These are phyloP conservation scores for Cephalophus harveyi DNA, from an alignment of 2,113 vertebrate genomes.

Conservation along the genomic window DNA sequence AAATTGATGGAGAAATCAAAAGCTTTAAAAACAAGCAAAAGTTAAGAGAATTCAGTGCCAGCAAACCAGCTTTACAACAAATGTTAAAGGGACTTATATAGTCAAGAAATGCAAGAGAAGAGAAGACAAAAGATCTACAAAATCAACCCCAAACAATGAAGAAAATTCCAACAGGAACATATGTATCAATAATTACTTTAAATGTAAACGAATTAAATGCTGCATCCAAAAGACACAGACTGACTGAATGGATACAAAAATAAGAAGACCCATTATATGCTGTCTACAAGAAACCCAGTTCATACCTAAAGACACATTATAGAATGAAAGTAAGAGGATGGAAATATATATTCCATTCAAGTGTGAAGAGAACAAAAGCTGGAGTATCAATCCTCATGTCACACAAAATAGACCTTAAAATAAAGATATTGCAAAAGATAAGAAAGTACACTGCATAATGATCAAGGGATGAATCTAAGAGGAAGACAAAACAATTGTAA, in stretches of 20 bases:
- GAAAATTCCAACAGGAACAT: neutral
- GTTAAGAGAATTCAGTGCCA: neutral
- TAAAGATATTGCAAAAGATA: neutral
- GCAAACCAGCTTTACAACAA: neutral
- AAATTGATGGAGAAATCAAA: neutral
- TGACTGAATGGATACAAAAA: neutral
- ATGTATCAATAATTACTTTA: neutral
- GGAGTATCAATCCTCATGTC: neutral
- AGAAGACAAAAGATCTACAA: neutral
- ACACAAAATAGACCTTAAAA: neutral
- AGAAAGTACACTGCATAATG: neutral
- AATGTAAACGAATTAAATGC: neutral
- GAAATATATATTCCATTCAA: neutral
- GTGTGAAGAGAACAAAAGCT: neutral
- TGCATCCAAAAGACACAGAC: neutral
- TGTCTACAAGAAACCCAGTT: neutral
- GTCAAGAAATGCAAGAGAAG: neutral
- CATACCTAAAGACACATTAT: neutral
- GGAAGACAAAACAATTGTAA: neutral
- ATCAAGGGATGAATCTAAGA: neutral
- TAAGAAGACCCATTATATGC: neutral
- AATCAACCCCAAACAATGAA: neutral
- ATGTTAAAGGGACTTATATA: neutral
- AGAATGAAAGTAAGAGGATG: neutral
- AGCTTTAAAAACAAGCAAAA: neutral